These are phyloP conservation scores for Idaea dimidiata DNA, from an alignment of 2,888 invertebrate genomes.

Conservation along the genomic window DNA sequence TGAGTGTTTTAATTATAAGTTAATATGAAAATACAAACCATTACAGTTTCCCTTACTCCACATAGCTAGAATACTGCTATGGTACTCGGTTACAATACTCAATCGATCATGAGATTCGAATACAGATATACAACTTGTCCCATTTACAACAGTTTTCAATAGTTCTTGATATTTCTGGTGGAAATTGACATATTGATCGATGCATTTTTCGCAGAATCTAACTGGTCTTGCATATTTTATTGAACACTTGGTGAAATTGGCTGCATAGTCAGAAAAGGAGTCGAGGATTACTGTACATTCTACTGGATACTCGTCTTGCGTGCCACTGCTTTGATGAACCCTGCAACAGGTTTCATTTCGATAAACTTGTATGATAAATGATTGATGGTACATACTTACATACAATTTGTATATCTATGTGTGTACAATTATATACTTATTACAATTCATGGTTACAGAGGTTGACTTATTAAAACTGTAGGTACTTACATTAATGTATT, in stretches of 20 bases:
- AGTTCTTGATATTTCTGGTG: constrained; percentile 75
- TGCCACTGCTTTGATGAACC: not conserved
- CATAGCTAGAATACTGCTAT: constrained; percentile 75
- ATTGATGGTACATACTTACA: too few relatives aligned
- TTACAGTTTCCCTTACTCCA: constrained; percentile 84
- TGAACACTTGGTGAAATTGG: constrained; percentile 82
- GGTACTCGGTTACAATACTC: constrained; percentile 80
- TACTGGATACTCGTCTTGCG: constrained; percentile 22
- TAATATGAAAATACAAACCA: constrained; percentile 59
- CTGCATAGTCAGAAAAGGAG: constrained; percentile 76
- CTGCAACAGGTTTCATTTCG: constrained; percentile 1
- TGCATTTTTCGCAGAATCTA: constrained; percentile 81
- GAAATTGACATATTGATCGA: constrained; percentile 76
- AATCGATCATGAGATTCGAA: constrained; percentile 83
- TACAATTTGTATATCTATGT: too few relatives aligned
- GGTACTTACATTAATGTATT: not conserved
- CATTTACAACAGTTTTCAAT: constrained; percentile 61
- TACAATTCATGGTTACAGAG: too few relatives aligned
- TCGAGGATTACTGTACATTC: constrained; percentile 54
- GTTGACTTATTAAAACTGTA: not conserved
- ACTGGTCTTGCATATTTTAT: constrained; percentile 82
- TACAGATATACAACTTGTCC: constrained; percentile 80
- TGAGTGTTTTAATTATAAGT: constrained; percentile 5
- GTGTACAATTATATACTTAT: too few relatives aligned
- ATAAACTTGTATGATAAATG: constrained; percentile 1